Base-by-base conservation (phyloP, 1,140 invertebrate genomes). In the Drosophila baimaii region DNA sequence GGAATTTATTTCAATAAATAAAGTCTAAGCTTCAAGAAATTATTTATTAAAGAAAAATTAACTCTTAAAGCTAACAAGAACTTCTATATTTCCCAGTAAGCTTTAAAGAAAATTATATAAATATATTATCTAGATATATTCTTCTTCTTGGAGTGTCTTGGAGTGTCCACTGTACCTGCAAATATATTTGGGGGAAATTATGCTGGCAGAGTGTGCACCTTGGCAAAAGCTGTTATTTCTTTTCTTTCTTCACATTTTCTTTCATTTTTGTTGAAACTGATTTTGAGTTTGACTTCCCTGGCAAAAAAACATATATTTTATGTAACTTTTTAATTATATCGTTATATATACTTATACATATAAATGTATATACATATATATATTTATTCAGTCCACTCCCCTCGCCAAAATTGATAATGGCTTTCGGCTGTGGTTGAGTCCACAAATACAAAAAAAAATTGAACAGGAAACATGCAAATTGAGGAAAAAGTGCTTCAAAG, bases 321-420 rank as follows among this genome's bases (percentile, higher is more conserved):
- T 86, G 79, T 79, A 86, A 88, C 82, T 86, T 86, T 86, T 82
- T 88, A 86, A 86, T 86, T 86, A 86, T 88, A 86, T 82, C 83
- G 65, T 88, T 83, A 79, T 83, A 83, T n/a, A 54, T 31, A 51
- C 47, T 51, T 49, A 27, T 10, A 29, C 13, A 27, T 58, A 51
- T n/a, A n/a, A n/a, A n/a, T n/a, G n/a, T n/a, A n/a, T n/a, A n/a
- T 13, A 33, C 10, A 31, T 54, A 49, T 57, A 54, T 55, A 58
- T 33, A 44, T 56, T 44, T 64, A n/a, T 31, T 54, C 25, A 17
- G n/a, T 19, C 10, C 47, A 23, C 37, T 43, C 13, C 49, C 31
- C 31, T 31, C 27, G 19, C 57, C 37, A 49, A 81, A 73, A 84
- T 84, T 84, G 77, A 84, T 84, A 85, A 84, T 85, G 77, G 77